Evolutionary conservation across 2,888 invertebrate species (phyloP).

Genomic region (Troides oblongomaculatus): DNA sequence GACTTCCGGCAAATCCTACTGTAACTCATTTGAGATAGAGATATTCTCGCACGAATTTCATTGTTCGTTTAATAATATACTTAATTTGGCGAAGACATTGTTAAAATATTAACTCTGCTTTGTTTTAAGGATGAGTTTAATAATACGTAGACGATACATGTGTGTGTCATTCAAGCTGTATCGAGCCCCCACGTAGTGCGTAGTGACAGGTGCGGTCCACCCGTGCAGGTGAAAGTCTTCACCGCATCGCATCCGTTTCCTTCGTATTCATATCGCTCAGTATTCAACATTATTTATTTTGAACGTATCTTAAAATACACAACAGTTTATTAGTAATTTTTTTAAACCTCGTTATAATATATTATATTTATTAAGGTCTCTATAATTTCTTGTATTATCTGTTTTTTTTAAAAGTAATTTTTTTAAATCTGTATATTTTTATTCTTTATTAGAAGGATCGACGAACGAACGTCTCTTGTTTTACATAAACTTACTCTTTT

Average conservation of each 20-base stretch:
- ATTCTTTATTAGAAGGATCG: background rate
- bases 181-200: constrained; percentile 23
- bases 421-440: background rate
- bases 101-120: background rate
- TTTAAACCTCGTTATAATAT: background rate
- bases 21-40: too few relatives aligned
- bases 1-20: too few relatives aligned
- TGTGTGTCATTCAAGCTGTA: background rate
- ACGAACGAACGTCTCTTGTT: too few relatives aligned
- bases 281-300: constrained; percentile 6
- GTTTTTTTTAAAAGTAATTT: too few relatives aligned
- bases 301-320: background rate
- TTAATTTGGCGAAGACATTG: background rate
- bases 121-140: background rate
- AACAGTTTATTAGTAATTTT: background rate
- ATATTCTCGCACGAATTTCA: background rate
- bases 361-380: background rate
- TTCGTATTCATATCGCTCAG: constrained; percentile 32
- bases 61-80: background rate
- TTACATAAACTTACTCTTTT: too few relatives aligned
- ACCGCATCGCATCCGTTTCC: constrained; percentile 63
- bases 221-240: constrained; percentile 64
- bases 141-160: background rate
- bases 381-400: too few relatives aligned
- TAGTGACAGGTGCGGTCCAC: constrained; percentile 51